These are phyloP conservation scores for Zaprionus capensis DNA, from an alignment of 1,140 invertebrate genomes.

Conservation along the genomic window DNA sequence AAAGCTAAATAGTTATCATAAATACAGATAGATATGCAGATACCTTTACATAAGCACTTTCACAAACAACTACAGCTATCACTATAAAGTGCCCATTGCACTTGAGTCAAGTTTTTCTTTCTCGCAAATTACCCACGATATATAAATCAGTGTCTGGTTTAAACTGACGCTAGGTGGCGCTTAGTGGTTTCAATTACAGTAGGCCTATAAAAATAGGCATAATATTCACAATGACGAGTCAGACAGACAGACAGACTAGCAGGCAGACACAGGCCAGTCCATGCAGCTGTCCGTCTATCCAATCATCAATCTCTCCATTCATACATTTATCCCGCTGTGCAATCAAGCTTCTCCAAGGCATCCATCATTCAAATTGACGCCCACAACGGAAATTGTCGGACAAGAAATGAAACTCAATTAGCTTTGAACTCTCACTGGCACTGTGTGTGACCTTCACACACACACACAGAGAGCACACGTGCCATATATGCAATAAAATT, in stretches of 20 bases:
- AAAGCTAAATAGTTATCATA: neutral
- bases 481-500: constrained; percentile 17
- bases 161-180: constrained; percentile 50
- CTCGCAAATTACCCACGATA: neutral
- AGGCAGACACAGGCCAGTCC: neutral
- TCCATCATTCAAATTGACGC: constrained; percentile 42
- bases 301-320: neutral
- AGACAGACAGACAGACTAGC: neutral
- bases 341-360: neutral
- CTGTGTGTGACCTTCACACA: constrained; percentile 21
- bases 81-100: neutral
- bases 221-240: constrained; percentile 1
- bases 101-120: neutral
- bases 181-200: constrained; percentile 60
- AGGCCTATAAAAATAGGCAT: constrained; percentile 9
- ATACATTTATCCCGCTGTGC: neutral
- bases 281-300: neutral
- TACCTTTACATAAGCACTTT: neutral
- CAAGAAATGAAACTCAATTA: constrained; percentile 40
- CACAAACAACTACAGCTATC: neutral
- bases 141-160: constrained; percentile 36
- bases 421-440: constrained; percentile 13
- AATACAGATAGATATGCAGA: neutral
- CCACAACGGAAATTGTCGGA: constrained; percentile 34
- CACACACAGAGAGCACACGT: constrained; percentile 6